These are phyloP conservation scores for Kradibia gibbosae DNA, from an alignment of 1,140 invertebrate species.

Conservation along the genomic window DNA sequence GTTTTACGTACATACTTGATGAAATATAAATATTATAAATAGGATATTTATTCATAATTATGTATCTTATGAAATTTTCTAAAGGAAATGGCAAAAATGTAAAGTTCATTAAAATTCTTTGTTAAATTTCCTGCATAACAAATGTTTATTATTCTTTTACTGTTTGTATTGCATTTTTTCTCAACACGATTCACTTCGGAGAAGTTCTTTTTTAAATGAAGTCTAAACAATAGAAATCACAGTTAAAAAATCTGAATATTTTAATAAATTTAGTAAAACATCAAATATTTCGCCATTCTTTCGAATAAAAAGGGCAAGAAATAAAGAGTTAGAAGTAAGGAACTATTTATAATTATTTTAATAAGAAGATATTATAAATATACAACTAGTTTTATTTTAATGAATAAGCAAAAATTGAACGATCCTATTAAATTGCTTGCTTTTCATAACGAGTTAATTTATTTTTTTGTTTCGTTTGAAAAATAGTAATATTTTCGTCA, in stretches of 20 bases:
- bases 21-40: not conserved
- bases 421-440: conserved; percentile 30
- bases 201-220: too few relatives aligned
- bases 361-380: conserved; percentile 23
- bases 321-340: conserved; percentile 45
- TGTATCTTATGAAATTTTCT: not conserved
- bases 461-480: conserved; percentile 3
- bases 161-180: not conserved
- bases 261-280: conserved; percentile 35
- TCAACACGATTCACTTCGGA: not conserved
- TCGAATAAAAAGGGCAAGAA: too few relatives aligned
- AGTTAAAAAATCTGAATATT: not conserved
- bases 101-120: not conserved
- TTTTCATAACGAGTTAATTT: conserved; percentile 22
- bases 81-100: not conserved
- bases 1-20: not conserved
- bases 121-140: not conserved
- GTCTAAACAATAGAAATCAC: not conserved
- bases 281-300: conserved; percentile 17
- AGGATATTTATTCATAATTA: not conserved
- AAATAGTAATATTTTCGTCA: not conserved
- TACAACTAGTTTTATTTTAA: conserved; percentile 6
- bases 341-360: conserved; percentile 16
- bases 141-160: not conserved
- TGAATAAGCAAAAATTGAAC: not conserved